Percentiles rank a stretch among this genome's conserved stretches.
These are phyloP conservation scores for Lipotes vexillifer DNA, from an alignment of 2,113 vertebrate genomes.

Conservation along the genomic window DNA sequence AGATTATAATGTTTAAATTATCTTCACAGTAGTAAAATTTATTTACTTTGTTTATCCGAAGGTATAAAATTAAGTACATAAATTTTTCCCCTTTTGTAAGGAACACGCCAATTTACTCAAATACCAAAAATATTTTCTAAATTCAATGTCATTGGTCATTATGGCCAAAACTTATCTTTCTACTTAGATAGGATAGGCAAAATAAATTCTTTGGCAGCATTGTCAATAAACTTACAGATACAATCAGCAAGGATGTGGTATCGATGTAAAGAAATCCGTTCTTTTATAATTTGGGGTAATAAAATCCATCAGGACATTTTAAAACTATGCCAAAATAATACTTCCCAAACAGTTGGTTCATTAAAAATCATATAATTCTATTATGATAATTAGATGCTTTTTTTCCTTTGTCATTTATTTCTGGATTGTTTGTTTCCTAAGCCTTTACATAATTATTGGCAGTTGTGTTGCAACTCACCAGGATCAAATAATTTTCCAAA, in stretches of 20 bases:
- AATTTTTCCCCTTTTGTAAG: neutral
- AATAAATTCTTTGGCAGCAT: neutral
- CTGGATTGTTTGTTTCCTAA: neutral
- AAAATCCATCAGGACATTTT: neutral
- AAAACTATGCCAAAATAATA: neutral
- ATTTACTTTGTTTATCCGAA: neutral
- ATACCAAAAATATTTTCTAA: neutral
- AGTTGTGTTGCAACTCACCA: neutral
- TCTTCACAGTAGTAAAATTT: neutral
- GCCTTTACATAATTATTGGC: neutral
- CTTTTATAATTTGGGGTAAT: neutral
- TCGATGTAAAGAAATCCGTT: neutral
- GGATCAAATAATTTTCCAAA: neutral
- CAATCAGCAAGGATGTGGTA: neutral
- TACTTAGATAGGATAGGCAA: neutral
- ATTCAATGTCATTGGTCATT: neutral
- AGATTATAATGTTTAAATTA: neutral
- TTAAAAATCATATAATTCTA: conserved; percentile 6
- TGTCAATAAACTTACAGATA: neutral
- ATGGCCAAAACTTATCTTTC: neutral
- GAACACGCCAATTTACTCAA: neutral
- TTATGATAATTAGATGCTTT: neutral
- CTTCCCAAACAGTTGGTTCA: neutral
- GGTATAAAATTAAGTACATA: neutral
- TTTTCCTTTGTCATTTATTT: neutral